Base-by-base conservation (phyloP, 2,888 invertebrate genomes). In the Dromius quadrimaculatus region DNA sequence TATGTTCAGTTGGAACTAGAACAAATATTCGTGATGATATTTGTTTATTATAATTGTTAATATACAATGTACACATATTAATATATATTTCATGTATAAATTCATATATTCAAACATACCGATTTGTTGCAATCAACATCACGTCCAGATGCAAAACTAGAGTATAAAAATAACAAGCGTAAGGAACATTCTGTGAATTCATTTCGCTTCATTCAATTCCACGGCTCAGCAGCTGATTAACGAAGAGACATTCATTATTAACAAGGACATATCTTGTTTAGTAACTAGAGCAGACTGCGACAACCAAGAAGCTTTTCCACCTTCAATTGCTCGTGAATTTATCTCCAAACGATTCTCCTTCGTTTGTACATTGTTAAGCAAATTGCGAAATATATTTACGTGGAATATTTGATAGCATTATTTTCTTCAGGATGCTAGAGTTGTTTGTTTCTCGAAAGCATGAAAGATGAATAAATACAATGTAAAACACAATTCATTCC, bases 371-470 rank as follows among this genome's bases (percentile, higher is more conserved):
- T 59, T 59, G 59, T 59, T 59, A 17, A 20, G 36, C 20, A 59
- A 59, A 59, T 59, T 59, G 13, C 59, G 22, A 20, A n/a, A 59
- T 19, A 59, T 36, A 59, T 36, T 2, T 11, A 20, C 34, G 36
- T 59, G 38, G 59, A 59, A 36, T 59, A 59, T 59, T 59, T 36
- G 36, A 59, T 59, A 59, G 20, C 54, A 54, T 23, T 59, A 59
- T 59, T 59, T 59, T 34, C 59, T 20, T 6, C 19, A 0, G 36
- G 5, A 6, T 11, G 36, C 11, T 59, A 3, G 15, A 50, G 28
- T 28, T 22, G 22, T n/a, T 19, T 22, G 22, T 47, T 13, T 50
- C 50, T 23, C 8, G 23, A 28, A 13, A 9, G 17, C 5, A 28
- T 8, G 8, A 28, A 28, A 28, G 28, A 28, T 8, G 28, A 28